Percentiles rank a stretch among this genome's conserved stretches.
phyloP scores from a whole-genome alignment of 2,797 vertebrate species.

The Phrynocephalus guinanensis region DNA sequence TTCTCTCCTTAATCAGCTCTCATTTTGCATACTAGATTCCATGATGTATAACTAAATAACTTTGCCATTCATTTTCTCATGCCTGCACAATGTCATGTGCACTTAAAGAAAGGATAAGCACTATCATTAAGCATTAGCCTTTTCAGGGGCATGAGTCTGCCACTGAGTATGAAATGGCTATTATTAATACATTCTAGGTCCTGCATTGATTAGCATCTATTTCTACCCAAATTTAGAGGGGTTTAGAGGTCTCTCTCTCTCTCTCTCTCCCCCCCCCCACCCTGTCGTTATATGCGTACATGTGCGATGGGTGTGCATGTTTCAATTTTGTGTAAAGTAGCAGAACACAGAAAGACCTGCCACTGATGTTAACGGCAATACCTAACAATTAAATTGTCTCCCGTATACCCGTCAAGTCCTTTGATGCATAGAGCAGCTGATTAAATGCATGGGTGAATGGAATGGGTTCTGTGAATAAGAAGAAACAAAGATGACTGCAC shows the following conservation, averaged over 20 bases:
- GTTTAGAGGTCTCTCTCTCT: conserved; percentile 14
- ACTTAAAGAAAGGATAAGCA: conserved; percentile 74
- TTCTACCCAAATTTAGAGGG: conserved; percentile 70
- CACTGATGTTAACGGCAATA: conserved; percentile 5
- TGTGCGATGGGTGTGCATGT: not conserved
- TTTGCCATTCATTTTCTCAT: conserved; percentile 68
- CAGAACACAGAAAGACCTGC: conserved; percentile 40
- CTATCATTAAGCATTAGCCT: conserved; percentile 76
- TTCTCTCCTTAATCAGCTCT: conserved; percentile 66
- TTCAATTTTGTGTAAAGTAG: conserved; percentile 32
- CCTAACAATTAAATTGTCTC: conserved; percentile 35
- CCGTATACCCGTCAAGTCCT: conserved; percentile 50
- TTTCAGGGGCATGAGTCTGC: conserved; percentile 72
- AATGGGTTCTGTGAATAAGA: conserved; percentile 55
- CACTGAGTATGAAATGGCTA: conserved; percentile 73
- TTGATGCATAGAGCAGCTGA: conserved; percentile 43
- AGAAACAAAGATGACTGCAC: conserved; percentile 35
- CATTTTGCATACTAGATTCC: conserved; percentile 66
- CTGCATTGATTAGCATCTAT: conserved; percentile 76
- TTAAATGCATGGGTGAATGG: conserved; percentile 44
- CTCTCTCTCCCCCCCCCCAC: too few relatives aligned
- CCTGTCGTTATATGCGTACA: not conserved
- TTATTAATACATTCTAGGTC: conserved; percentile 80
- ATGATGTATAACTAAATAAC: conserved; percentile 76
- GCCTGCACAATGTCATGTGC: conserved; percentile 71